Base-by-base conservation (phyloP, 2,797 vertebrate species). In the Syndactyla subalaris region DNA sequence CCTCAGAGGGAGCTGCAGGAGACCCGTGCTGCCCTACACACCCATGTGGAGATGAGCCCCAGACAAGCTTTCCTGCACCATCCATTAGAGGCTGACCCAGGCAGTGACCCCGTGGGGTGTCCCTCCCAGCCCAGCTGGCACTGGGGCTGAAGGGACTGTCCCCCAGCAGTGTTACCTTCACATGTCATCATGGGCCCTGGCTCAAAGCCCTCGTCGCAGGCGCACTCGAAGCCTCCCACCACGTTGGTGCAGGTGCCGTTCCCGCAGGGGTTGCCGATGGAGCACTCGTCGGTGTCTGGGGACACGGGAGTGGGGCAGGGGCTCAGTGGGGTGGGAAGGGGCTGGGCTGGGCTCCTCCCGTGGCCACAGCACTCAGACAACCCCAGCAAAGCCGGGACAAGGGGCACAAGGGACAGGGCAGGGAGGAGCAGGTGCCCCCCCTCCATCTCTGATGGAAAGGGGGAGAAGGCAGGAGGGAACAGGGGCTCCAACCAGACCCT, bases 111-210 rank as follows among this genome's bases (percentile, higher is more conserved):
- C 26, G 24, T 7, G 9, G 41, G 43, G 59, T 61, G 38, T n/a
- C 49, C 38, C n/a, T 18, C n/a, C 5, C 1, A 4, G 38, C 34
- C 29, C 34, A 14, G 46, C 2, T 19, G 3, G 38, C n/a, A 20
- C 32, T 2, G 20, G 16, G 32, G 12, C 32, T 1, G 45, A 14
- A 38, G 20, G 30, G n/a, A 7, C 9, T 21, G 63, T 14, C 52
- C 27, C 39, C 4, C 10, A 20, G 26, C 55, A 38, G 5, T 24
- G 2, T 55, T 95, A 99, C 99, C 99, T 98, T 99, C 99, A 16
- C 99, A 99, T 15, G 98, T 98, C 98, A 99, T 99, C 99, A 98
- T 99, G 89, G 99, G 97, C 55, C 99, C 99, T 0, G 99, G 99
- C 97, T 99, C 99, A 6, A 99, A 99, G 68, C 99, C 99, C 9